Percentiles rank a stretch among this genome's conserved stretches.
These are phyloP conservation scores for Drosophila acutilabella DNA, from an alignment of 2,888 invertebrate genomes.

Conservation along the genomic window DNA sequence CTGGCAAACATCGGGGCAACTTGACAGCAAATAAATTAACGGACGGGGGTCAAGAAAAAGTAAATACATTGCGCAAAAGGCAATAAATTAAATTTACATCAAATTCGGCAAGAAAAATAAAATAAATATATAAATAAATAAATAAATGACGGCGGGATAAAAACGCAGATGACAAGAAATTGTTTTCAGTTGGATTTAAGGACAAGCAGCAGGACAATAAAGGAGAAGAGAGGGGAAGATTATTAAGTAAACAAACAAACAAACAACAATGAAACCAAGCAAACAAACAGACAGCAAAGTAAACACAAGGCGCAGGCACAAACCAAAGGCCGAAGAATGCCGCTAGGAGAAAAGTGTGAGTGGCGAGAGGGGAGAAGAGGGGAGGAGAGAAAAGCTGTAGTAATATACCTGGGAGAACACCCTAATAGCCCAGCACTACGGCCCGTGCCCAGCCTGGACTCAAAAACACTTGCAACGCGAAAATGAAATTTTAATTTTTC, in stretches of 20 bases:
- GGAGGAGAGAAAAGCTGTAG: neutral
- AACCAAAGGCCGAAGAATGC: constrained; percentile 5
- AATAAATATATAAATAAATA: constrained; percentile 28
- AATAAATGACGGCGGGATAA: constrained; percentile 42
- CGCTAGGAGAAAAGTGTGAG: neutral
- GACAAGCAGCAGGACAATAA: neutral
- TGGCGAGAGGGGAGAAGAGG: neutral
- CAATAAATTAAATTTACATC: constrained; percentile 79
- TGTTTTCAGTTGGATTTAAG: constrained; percentile 64
- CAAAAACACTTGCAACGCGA: constrained; percentile 33
- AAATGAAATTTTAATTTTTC: constrained; percentile 76
- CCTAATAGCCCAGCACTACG: constrained; percentile 6
- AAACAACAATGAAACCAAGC: constrained; percentile 78
- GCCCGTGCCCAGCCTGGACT: neutral
- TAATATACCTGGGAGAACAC: neutral
- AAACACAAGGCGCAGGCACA: constrained; percentile 63
- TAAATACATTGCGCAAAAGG: constrained; percentile 49
- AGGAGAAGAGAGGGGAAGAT: neutral
- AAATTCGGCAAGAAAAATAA: constrained; percentile 49
- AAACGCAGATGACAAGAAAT: constrained; percentile 59
- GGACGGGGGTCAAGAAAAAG: constrained; percentile 49
- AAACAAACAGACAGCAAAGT: constrained; percentile 74
- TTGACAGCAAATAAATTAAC: constrained; percentile 70
- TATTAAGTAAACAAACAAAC: constrained; percentile 73
- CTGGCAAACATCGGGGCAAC: constrained; percentile 52